A percentile compares a stretch with the other conserved stretches of the same genome.
Evolutionary conservation across 2,888 invertebrate species (phyloP).

Genomic region (Metellina segmentata): DNA sequence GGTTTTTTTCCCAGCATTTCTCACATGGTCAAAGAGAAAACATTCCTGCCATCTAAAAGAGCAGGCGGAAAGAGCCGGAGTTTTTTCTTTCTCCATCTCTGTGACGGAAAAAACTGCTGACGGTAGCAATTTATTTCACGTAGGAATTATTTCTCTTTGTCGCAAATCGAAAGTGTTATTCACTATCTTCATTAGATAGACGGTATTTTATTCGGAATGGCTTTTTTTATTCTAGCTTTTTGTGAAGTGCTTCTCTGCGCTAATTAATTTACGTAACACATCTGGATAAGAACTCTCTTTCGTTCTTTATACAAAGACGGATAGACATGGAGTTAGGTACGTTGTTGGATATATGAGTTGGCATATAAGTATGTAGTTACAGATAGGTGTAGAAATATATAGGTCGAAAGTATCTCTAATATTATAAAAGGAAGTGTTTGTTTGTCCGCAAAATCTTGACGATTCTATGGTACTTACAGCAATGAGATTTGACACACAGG

Average conservation of each 20-base stretch:
- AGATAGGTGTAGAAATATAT: too few relatives aligned
- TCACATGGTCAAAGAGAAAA: conserved; percentile 11
- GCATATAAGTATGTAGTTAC: too few relatives aligned
- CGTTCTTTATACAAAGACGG: too few relatives aligned
- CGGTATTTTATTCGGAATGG: background rate
- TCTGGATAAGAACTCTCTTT: too few relatives aligned
- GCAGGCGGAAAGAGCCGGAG: background rate
- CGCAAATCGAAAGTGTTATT: background rate
- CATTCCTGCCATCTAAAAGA: conserved; percentile 4
- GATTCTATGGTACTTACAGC: too few relatives aligned
- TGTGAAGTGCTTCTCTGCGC: background rate
- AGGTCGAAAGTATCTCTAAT: too few relatives aligned
- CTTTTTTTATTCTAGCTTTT: background rate
- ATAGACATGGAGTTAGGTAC: too few relatives aligned
- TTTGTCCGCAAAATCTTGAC: too few relatives aligned
- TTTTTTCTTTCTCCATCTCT: background rate
- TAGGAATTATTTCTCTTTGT: conserved; percentile 15
- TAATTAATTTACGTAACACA: background rate
- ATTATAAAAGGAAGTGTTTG: too few relatives aligned
- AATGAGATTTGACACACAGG: too few relatives aligned
- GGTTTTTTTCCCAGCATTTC: background rate
- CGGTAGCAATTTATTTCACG: conserved; percentile 1
- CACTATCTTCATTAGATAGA: background rate
- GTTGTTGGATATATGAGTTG: too few relatives aligned
- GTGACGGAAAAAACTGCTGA: background rate